Base-by-base conservation (phyloP, 2,113 vertebrate species). In the Aythya baeri region DNA sequence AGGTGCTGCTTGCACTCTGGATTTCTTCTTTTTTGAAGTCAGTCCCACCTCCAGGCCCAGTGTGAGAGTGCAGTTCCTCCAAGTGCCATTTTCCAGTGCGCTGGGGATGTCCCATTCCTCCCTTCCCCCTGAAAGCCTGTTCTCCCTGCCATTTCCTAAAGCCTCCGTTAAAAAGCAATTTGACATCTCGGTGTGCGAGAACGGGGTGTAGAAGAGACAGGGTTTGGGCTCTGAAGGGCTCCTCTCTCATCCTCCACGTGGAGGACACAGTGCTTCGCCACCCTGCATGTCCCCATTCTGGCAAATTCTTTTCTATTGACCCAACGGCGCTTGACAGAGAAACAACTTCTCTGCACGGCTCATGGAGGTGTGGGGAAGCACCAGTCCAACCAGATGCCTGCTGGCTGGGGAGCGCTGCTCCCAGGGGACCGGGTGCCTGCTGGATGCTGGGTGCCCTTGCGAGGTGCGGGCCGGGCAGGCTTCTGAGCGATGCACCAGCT, bases 341-440 rank as follows among this genome's bases (percentile, higher is more conserved):
- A 58, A 22, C n/a, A 50, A 34, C 63, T 90, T 38, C 72, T 86
- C 71, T 52, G 79, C 68, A 3, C 55, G 2, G 25, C 67, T 17
- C 83, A 9, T 17, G 14, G 70, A 12, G 77, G 71, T 3, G 10
- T 52, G 26, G 71, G 57, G 80, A 91, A 94, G 78, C 73, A 83
- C 94, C 79, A 29, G 83, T 78, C 78, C 0, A 7, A 72, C 72
- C 0, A 54, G 88, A 93, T 93, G 90, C 82, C 85, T 94, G 76
- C 0, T 34, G 83, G 82, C 46, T 83, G 29, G 79, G 76, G 52
- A 90, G 65, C 34, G 87, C 79, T 88, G 75, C 55, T 94, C 76
- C 89, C 88, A 18, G 55, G 88, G 95, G 95, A 65, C 88, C 82
- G 85, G 76, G 88, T 57, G 68, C 83, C 76, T 94, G 89, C 93